A percentile compares a stretch with the other conserved stretches of the same genome.
These are phyloP conservation scores for Dryobotodes eremita DNA, from an alignment of 2,888 invertebrate species.

Conservation along the genomic window DNA sequence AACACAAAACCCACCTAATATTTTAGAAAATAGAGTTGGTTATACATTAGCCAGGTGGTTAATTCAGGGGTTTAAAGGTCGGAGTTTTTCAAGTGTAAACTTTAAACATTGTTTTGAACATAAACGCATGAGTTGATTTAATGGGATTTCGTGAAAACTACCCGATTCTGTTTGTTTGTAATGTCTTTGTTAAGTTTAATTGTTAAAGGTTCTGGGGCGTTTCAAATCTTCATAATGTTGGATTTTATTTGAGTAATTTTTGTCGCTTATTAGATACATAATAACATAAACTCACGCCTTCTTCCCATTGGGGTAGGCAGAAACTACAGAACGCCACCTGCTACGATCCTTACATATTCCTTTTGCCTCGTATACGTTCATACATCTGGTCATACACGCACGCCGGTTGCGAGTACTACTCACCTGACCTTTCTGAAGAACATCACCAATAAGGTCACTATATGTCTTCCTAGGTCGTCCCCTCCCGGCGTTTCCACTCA, in stretches of 20 bases:
- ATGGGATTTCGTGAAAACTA: conserved; percentile 39
- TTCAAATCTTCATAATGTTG: background rate
- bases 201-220: background rate
- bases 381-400: no score
- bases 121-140: conserved; percentile 48
- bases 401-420: no score
- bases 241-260: background rate
- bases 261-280: no score
- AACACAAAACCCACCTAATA: background rate
- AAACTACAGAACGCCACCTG: no score
- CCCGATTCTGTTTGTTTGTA: conserved; percentile 10
- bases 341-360: no score
- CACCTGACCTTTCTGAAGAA: no score
- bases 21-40: background rate
- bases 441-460: no score
- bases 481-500: no score
- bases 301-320: no score
- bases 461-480: no score
- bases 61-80: conserved; percentile 17
- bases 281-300: no score
- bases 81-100: conserved; percentile 62
- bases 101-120: conserved; percentile 63
- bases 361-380: no score
- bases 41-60: background rate
- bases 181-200: conserved; percentile 22